A percentile compares a stretch with the other conserved stretches of the same genome.
These are phyloP conservation scores for Numenius phaeopus DNA, from an alignment of 2,797 vertebrate species.

Conservation along the genomic window DNA sequence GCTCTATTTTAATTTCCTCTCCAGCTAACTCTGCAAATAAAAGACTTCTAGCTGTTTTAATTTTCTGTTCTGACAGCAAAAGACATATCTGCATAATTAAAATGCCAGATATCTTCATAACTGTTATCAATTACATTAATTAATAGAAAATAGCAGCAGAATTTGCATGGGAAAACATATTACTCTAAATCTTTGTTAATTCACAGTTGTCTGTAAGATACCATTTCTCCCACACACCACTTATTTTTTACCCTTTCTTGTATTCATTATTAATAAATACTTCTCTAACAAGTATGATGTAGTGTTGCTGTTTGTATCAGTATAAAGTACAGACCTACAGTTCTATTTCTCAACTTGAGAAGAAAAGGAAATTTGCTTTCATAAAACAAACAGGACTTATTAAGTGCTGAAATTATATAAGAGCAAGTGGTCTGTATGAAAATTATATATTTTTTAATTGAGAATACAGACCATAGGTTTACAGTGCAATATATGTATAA, in stretches of 20 bases:
- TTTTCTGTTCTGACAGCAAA: slow-evolving; percentile 74
- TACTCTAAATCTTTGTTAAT: slow-evolving; percentile 61
- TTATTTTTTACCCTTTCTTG: neutral
- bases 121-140: slow-evolving; percentile 80
- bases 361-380: slow-evolving; percentile 30
- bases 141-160: slow-evolving; percentile 67
- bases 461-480: neutral
- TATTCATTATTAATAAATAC: slow-evolving; percentile 51
- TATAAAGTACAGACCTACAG: neutral
- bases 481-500: neutral
- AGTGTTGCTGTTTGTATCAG: neutral
- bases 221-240: neutral
- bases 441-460: neutral
- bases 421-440: neutral
- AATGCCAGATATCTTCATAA: slow-evolving; percentile 75
- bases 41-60: slow-evolving; percentile 74
- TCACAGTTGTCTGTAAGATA: neutral
- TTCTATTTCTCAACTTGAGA: slow-evolving; percentile 6
- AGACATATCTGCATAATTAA: slow-evolving; percentile 79
- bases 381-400: slow-evolving; percentile 18
- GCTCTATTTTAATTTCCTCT: slow-evolving; percentile 73
- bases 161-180: slow-evolving; percentile 48
- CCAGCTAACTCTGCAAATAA: slow-evolving; percentile 64
- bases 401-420: slow-evolving; percentile 33
- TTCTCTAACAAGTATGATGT: neutral